phyloP scores from a whole-genome alignment of 2,797 vertebrate genomes.

The Macropodus opercularis region DNA sequence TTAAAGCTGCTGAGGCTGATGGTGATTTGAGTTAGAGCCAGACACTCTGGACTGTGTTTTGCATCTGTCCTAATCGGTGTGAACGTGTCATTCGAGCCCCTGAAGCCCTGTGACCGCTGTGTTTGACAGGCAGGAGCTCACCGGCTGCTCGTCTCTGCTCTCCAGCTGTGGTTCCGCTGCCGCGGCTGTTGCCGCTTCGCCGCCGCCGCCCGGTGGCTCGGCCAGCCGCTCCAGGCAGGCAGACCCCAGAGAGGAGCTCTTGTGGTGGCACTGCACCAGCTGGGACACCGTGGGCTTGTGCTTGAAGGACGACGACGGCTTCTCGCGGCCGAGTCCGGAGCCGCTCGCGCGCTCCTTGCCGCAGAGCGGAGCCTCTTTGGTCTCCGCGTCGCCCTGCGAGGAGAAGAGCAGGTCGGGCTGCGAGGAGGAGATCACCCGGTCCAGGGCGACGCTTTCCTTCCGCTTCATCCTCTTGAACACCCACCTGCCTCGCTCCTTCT shows the following conservation, averaged over 20 bases:
- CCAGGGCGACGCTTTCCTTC: slow-evolving; percentile 75
- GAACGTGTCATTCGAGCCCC: accelerated
- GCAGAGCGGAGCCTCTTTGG: slow-evolving; percentile 52
- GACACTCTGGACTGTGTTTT: no score
- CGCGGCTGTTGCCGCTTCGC: slow-evolving; percentile 21
- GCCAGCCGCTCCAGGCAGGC: slow-evolving; percentile 80
- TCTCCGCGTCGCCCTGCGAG: slow-evolving; percentile 55
- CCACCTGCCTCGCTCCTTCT: slow-evolving; percentile 76
- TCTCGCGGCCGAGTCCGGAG: slow-evolving; percentile 13
- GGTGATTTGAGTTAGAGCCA: no score
- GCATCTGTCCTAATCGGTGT: no score
- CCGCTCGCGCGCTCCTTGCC: slow-evolving; percentile 40
- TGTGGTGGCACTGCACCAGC: slow-evolving; percentile 86
- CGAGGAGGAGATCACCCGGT: slow-evolving; percentile 88
- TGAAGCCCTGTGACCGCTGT: no score
- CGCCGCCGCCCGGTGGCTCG: slow-evolving; percentile 24
- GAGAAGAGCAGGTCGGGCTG: slow-evolving; percentile 90
- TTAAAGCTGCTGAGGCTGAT: no score
- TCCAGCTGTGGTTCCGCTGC: slow-evolving; percentile 28
- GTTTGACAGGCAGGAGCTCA: slow-evolving; percentile 20
- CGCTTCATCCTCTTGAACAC: slow-evolving; percentile 81
- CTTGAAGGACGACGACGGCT: slow-evolving; percentile 8
- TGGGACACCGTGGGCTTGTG: slow-evolving; percentile 63
- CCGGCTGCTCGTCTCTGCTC: slow-evolving; percentile 27
- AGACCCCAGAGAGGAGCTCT: slow-evolving; percentile 86